Evolutionary conservation across 2,888 invertebrate species (phyloP), one percentile per base, ranked within the genome.

Genomic region (Phalangium opilio): DNA sequence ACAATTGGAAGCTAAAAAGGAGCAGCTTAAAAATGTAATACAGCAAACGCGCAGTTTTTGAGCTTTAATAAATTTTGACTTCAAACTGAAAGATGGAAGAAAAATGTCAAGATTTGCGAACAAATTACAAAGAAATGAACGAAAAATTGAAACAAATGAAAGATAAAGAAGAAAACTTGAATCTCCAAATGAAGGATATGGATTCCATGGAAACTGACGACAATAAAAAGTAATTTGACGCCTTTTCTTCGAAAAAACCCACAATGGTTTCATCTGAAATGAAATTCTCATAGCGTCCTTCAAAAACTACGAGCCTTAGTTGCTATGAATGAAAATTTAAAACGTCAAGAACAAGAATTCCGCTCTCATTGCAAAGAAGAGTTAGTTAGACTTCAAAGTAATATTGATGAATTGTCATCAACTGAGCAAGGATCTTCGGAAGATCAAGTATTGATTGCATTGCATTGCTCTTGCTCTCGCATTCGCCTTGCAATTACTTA

Each of bases 271-370:
- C n/a, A n/a, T n/a, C n/a, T n/a, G n/a, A n/a, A n/a, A n/a, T n/a
- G n/a, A 47, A n/a, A n/a, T n/a, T n/a, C n/a, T n/a, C 49, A 14
- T 33, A 58, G 58, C 21, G 59, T 65, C 39, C 48, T 69, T 35
- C 58, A 64, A 41, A 60, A 61, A 32, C 57, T 71, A 43, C 60
- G 64, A 21, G 57, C 73, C 34, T 64, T 83, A 56, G 73, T 83
- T 8, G 69, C 74, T 21, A 70, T 78, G 58, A 79, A 81, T 61
- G 83, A 85, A 59, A 75, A 73, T 55, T 64, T 84, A 14, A 81
- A 79, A 62, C 73, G 75, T 52, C 76, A 81, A 62, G 83, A 84
- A 62, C 69, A 72, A 20, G 74, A 78, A 58, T 83, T 83, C 59
- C 78, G 79, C 53, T 79, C 80, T 51, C 75, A 78, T 48, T 85